A percentile compares a stretch with the other conserved stretches of the same genome.
Evolutionary conservation across 2,797 vertebrate genomes (phyloP).

Genomic region (Chelidonichthys spinosus): DNA sequence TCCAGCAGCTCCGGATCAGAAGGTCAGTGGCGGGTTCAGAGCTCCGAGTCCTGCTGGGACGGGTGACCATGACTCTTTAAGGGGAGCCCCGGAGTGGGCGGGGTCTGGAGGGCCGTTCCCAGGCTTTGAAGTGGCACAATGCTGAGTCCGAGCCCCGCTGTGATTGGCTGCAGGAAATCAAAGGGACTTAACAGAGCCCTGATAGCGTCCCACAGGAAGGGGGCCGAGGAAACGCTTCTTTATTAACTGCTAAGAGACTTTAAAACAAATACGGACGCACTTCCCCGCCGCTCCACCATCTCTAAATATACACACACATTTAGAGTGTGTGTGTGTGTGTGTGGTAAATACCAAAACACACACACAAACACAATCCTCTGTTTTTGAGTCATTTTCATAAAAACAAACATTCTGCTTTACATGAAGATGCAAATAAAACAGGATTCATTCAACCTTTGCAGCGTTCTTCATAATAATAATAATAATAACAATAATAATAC

Average conservation of each 20-base stretch:
- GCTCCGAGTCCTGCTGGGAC: slow-evolving; percentile 57
- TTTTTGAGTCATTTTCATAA: no score
- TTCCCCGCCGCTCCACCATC: slow-evolving; percentile 66
- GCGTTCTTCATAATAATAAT: slow-evolving; percentile 46
- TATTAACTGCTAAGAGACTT: slow-evolving; percentile 93
- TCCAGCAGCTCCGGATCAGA: slow-evolving; percentile 53
- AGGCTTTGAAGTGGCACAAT: slow-evolving; percentile 87
- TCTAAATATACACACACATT: slow-evolving; percentile 59
- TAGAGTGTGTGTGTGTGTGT: background rate
- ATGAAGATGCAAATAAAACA: no score
- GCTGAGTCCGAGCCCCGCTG: slow-evolving; percentile 79
- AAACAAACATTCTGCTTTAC: no score
- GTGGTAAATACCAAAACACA: no score
- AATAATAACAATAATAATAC: slow-evolving; percentile 46
- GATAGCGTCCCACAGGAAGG: slow-evolving; percentile 94
- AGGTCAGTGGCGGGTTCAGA: slow-evolving; percentile 45
- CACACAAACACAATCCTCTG: no score
- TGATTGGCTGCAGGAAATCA: slow-evolving; percentile 87
- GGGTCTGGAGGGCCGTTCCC: slow-evolving; percentile 80
- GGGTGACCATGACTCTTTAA: slow-evolving; percentile 81
- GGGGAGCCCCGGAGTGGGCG: slow-evolving; percentile 74
- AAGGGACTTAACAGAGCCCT: slow-evolving; percentile 94
- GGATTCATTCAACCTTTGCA: background rate
- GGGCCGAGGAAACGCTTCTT: slow-evolving; percentile 89
- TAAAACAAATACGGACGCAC: slow-evolving; percentile 88